These are phyloP conservation scores for Leptopilina myrica DNA, from an alignment of 2,888 invertebrate species.

Conservation along the genomic window DNA sequence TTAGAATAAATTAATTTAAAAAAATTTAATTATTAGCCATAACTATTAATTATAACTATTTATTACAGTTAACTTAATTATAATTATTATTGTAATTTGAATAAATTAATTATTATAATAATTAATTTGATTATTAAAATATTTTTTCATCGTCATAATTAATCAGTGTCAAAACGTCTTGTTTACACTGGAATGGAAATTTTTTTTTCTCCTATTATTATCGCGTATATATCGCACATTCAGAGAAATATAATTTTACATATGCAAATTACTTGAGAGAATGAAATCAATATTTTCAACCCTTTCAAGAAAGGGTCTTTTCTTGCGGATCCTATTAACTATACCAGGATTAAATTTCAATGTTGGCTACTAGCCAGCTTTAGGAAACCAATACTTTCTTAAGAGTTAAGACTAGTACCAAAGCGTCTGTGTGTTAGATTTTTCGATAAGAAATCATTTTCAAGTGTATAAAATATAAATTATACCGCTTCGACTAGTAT, in stretches of 20 bases:
- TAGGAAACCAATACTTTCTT: constrained; percentile 36
- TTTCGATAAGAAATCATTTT: constrained; percentile 25
- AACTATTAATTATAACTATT: too few relatives aligned
- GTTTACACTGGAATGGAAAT: too few relatives aligned
- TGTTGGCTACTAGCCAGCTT: constrained; percentile 32
- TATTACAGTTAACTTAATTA: too few relatives aligned
- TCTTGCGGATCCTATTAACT: constrained; percentile 36
- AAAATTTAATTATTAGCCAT: too few relatives aligned
- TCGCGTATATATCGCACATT: background rate
- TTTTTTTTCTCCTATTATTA: too few relatives aligned
- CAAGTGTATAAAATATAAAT: background rate
- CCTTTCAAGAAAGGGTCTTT: constrained; percentile 30
- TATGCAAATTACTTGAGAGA: constrained; percentile 19
- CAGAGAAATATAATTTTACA: constrained; percentile 7
- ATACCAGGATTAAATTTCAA: constrained; percentile 30
- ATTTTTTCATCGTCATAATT: too few relatives aligned
- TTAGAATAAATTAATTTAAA: too few relatives aligned
- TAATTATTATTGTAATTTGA: too few relatives aligned
- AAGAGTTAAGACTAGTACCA: constrained; percentile 10
- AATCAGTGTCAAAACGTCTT: too few relatives aligned
- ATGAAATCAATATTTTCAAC: constrained; percentile 36
- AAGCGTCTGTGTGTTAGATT: constrained; percentile 11
- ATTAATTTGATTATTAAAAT: too few relatives aligned
- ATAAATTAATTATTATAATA: too few relatives aligned
- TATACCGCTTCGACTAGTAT: background rate